A percentile compares a stretch with the other conserved stretches of the same genome.
phyloP scores from a whole-genome alignment of 1,140 invertebrate species.

The Drosophila funebris region DNA sequence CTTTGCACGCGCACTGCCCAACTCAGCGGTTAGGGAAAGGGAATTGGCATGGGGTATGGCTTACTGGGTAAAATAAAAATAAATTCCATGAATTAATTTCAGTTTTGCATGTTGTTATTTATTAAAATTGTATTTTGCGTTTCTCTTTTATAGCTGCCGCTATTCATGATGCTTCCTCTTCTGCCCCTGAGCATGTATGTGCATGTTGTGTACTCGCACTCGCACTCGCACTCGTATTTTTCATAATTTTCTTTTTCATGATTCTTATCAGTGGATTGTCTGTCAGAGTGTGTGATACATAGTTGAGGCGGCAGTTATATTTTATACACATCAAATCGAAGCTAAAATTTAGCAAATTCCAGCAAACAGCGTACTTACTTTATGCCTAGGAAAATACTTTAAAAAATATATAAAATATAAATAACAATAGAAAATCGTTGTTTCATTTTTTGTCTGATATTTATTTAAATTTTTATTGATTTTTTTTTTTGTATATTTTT shows the following conservation, averaged over 20 bases:
- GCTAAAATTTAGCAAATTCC: background rate
- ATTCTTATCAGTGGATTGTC: constrained; percentile 49
- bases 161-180: constrained; percentile 15
- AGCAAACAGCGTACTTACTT: background rate
- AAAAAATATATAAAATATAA: background rate
- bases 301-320: too few species aligned
- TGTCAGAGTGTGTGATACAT: constrained; percentile 10
- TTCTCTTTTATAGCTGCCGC: constrained; percentile 72
- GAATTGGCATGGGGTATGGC: background rate
- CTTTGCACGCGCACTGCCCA: constrained; percentile 45
- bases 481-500: constrained; percentile 36
- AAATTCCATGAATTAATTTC: constrained; percentile 83
- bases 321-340: background rate
- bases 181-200: background rate
- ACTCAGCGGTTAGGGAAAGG: background rate
- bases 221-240: constrained; percentile 16
- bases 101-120: constrained; percentile 83
- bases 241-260: constrained; percentile 37
- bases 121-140: constrained; percentile 75
- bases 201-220: constrained; percentile 9
- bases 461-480: constrained; percentile 65
- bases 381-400: background rate
- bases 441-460: constrained; percentile 44
- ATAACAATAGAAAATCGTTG: background rate
- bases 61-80: constrained; percentile 49